phyloP scores from a whole-genome alignment of 2,797 vertebrate species.

The Chelidonichthys spinosus region DNA sequence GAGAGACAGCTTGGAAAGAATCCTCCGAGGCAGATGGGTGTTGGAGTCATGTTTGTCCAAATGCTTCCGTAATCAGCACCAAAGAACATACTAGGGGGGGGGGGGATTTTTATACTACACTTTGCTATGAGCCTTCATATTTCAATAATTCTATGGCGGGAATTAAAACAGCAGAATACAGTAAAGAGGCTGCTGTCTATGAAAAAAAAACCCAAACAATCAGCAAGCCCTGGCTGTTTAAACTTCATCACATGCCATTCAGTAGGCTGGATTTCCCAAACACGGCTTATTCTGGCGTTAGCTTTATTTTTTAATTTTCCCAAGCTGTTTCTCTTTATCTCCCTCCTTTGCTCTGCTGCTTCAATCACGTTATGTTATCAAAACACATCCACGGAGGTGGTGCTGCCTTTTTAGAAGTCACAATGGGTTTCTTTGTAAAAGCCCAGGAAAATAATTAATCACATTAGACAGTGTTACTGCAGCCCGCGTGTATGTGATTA shows the following conservation, averaged over 20 bases:
- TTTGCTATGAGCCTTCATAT: neutral
- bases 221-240: conserved; percentile 29
- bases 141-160: neutral
- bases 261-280: conserved; percentile 57
- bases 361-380: conserved; percentile 73
- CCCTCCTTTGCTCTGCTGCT: conserved; percentile 65
- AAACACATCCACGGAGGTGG: conserved; percentile 69
- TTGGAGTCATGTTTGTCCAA: conserved; percentile 60
- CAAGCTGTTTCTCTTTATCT: conserved; percentile 77
- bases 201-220: neutral
- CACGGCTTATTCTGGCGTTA: conserved; percentile 59
- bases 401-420: conserved; percentile 68
- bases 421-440: conserved; percentile 70
- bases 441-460: conserved; percentile 73
- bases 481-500: conserved; percentile 66
- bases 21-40: conserved; percentile 46
- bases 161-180: conserved; percentile 6
- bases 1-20: conserved; percentile 61
- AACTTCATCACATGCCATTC: conserved; percentile 50
- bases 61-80: conserved; percentile 39
- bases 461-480: conserved; percentile 69
- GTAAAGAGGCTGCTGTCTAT: conserved; percentile 14
- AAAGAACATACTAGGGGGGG: conserved; percentile 7
- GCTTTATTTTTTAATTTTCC: conserved; percentile 47
- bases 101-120: neutral